Evolutionary conservation across 2,888 invertebrate genomes (phyloP), one percentile per base, ranked within the genome.

Genomic region (Melanargia galathea): DNA sequence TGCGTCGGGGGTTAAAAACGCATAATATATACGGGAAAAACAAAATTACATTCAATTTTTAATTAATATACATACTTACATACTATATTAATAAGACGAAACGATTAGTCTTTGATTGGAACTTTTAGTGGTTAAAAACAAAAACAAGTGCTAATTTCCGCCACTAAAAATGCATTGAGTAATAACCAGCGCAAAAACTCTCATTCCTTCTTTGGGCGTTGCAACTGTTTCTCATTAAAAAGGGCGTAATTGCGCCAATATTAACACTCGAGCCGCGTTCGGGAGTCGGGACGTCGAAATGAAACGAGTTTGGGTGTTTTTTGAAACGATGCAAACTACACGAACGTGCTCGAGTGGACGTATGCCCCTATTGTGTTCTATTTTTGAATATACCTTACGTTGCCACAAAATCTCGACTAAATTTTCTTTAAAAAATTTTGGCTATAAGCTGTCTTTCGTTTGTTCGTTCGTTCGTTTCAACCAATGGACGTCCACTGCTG

Each of bases 301-400:
- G 75, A 76, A 81, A 78, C 76, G 75, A 80, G 80, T 79, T 83
- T 82, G 76, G 72, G 77, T 73, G 62, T 73, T 76, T 76, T 77
- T 76, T 75, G 79, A 78, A 79, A 76, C 71, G 71, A 73, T 72
- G 35, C 75, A 75, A 75, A 77, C 73, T 68, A 65, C 64, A 66
- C 64, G 70, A 66, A 71, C 74, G 74, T 76, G 75, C 74, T 68
- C 64, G 60, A 76, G 75, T 73, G 75, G 73, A 57, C 57, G 63
- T 52, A 4, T 54, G 46, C 40, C 26, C 16, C 30, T 40, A 45
- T 57, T 57, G 45, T 57, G 56, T 26, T 45, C 56, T 57, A 57
- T 57, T 45, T 57, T 57, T 16, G 55, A 24, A 55, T 10, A 40
- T 52, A 51, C 20, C 20, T 49, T 35, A 11, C 20, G 33, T 33